Evolutionary conservation across 2,797 vertebrate genomes (phyloP).

Genomic region (Cossypha caffra): DNA sequence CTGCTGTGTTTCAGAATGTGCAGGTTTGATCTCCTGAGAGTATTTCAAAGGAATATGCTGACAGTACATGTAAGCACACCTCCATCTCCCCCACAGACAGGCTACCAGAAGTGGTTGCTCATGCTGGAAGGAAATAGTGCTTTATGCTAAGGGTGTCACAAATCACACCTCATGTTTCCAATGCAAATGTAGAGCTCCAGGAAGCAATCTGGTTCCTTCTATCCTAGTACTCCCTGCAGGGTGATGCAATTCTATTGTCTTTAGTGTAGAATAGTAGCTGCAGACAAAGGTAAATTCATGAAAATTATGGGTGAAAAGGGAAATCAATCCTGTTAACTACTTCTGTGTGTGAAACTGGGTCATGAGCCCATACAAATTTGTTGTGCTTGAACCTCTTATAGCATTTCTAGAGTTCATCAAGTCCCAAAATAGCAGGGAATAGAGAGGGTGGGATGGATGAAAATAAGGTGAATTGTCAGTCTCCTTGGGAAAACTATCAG

Average conservation of each 20-base stretch:
- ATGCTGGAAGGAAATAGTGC: background rate
- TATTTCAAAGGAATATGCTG: background rate
- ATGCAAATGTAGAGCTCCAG: conserved; percentile 25
- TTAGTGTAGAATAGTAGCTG: background rate
- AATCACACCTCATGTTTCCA: conserved; percentile 4
- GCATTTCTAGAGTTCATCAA: background rate
- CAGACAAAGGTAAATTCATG: background rate
- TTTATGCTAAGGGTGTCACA: background rate
- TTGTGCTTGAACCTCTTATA: background rate
- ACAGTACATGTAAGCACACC: background rate
- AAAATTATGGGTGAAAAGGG: background rate
- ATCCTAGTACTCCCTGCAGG: background rate
- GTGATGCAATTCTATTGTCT: background rate
- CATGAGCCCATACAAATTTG: background rate
- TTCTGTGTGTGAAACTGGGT: background rate
- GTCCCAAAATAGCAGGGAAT: background rate
- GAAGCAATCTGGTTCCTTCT: conserved; percentile 15
- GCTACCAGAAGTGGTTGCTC: background rate
- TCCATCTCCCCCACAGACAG: background rate
- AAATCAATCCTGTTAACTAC: background rate
- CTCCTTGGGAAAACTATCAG: background rate
- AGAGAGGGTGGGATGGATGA: background rate
- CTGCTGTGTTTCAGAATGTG: background rate
- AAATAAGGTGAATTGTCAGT: background rate
- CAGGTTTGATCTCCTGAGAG: background rate